Conservation (phyloP, 2,888 invertebrate species). For the Laothoe populi region DNA sequence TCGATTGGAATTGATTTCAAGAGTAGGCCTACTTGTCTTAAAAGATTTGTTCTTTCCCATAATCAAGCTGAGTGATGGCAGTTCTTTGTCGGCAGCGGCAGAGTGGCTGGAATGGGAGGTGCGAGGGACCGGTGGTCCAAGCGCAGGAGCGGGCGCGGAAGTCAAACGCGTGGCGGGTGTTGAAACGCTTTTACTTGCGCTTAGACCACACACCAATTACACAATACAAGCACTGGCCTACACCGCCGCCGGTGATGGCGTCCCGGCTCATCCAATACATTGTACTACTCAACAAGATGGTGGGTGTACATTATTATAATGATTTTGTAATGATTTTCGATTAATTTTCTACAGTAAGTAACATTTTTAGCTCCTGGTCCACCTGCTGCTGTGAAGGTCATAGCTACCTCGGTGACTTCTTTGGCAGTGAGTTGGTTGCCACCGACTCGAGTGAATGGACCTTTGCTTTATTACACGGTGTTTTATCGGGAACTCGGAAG, state of each 20-base stretch:
- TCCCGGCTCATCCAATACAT: conserved; percentile 90
- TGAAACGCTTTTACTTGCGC: conserved; percentile 91
- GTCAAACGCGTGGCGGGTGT: conserved; percentile 91
- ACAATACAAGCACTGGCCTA: conserved; percentile 93
- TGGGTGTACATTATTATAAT: conserved; percentile 47
- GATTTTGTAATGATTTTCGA: too few species aligned
- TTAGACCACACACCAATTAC: conserved; percentile 94
- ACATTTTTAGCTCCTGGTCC: conserved; percentile 89
- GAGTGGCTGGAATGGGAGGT: conserved; percentile 82
- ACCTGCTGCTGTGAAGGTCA: conserved; percentile 93
- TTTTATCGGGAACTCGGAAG: conserved; percentile 89
- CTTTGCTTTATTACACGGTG: conserved; percentile 92
- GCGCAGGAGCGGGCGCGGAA: conserved; percentile 83
- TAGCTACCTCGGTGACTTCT: conserved; percentile 92
- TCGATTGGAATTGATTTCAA: too few species aligned
- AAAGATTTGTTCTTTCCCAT: conserved; percentile 39
- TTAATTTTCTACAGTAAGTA: background rate
- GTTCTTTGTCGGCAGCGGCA: conserved; percentile 82
- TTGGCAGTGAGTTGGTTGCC: conserved; percentile 94
- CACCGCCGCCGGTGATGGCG: conserved; percentile 93
- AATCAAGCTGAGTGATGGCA: conserved; percentile 79
- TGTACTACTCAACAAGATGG: conserved; percentile 95
- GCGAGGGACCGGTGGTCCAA: conserved; percentile 61
- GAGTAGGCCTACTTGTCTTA: too few species aligned
- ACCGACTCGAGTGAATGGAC: conserved; percentile 92